phyloP scores from a whole-genome alignment of 2,113 vertebrate genomes.

The Taxidea taxus region DNA sequence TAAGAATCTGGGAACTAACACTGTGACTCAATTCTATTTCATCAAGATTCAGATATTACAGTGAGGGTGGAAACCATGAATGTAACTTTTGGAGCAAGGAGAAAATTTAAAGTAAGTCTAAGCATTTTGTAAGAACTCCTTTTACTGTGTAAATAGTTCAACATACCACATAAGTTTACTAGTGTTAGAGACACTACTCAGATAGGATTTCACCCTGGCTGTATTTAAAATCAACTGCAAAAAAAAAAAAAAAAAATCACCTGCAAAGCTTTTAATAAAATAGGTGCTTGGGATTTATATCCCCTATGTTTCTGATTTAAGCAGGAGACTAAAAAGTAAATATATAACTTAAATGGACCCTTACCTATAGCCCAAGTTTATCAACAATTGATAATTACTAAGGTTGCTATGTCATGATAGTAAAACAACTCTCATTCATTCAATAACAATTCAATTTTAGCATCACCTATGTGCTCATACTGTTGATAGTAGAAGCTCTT shows the following conservation, averaged over 20 bases:
- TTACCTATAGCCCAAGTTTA: neutral
- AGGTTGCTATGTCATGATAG: neutral
- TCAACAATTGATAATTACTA: neutral
- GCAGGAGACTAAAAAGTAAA: neutral
- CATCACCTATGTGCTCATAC: neutral
- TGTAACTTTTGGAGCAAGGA: neutral
- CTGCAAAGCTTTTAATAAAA: neutral
- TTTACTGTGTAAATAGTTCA: neutral
- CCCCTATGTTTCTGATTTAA: neutral
- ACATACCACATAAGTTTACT: neutral
- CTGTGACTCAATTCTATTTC: neutral
- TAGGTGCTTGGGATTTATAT: neutral
- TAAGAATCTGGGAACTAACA: neutral
- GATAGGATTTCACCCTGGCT: neutral
- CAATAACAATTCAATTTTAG: neutral
- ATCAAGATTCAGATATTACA: neutral
- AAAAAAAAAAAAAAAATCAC: constrained; percentile 41
- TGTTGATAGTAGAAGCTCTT: neutral
- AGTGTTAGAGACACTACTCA: neutral
- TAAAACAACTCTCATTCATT: neutral
- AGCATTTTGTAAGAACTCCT: neutral
- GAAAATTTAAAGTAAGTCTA: neutral
- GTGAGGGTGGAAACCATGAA: neutral
- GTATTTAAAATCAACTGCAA: neutral
- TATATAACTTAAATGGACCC: neutral